Evolutionary conservation across 1,140 invertebrate genomes (phyloP).

Genomic region (Cydia fagiglandana): DNA sequence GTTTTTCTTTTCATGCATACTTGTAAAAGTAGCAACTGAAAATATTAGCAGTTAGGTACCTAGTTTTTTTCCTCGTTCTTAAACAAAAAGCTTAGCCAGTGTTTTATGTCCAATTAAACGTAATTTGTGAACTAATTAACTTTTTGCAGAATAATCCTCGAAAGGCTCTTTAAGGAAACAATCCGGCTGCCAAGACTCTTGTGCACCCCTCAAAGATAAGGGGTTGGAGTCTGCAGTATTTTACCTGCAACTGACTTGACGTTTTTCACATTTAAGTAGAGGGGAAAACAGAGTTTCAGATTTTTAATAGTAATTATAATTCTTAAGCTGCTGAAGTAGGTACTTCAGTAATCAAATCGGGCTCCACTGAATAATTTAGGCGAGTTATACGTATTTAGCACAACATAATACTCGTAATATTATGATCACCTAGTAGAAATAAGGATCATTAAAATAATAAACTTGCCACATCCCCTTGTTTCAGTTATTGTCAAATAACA

Average conservation of each 20-base stretch:
- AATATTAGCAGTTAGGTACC: too few relatives aligned
- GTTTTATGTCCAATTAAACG: conserved; percentile 28
- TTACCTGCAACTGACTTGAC: conserved; percentile 29
- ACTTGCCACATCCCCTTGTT: too few relatives aligned
- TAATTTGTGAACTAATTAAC: conserved; percentile 30
- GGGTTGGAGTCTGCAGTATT: conserved; percentile 26
- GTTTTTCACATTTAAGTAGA: conserved; percentile 5
- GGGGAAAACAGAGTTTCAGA: not conserved
- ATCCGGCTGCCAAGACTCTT: conserved; percentile 21
- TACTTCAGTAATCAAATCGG: too few relatives aligned
- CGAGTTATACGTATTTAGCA: too few relatives aligned
- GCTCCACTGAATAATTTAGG: too few relatives aligned
- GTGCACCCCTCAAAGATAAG: conserved; percentile 21
- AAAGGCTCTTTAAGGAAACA: conserved; percentile 21
- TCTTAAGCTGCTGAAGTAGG: not conserved
- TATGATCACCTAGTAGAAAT: too few relatives aligned
- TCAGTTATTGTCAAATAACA: too few relatives aligned
- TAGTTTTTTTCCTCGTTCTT: not conserved
- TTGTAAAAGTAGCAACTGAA: too few relatives aligned
- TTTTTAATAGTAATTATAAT: not conserved
- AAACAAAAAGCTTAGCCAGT: not conserved
- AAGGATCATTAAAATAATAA: too few relatives aligned
- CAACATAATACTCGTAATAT: too few relatives aligned
- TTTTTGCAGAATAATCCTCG: conserved; percentile 24
- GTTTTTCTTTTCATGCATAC: too few relatives aligned